A percentile compares a stretch with the other conserved stretches of the same genome.
phyloP scores from a whole-genome alignment of 2,888 invertebrate genomes.

The Zaprionus obscuricornis region DNA sequence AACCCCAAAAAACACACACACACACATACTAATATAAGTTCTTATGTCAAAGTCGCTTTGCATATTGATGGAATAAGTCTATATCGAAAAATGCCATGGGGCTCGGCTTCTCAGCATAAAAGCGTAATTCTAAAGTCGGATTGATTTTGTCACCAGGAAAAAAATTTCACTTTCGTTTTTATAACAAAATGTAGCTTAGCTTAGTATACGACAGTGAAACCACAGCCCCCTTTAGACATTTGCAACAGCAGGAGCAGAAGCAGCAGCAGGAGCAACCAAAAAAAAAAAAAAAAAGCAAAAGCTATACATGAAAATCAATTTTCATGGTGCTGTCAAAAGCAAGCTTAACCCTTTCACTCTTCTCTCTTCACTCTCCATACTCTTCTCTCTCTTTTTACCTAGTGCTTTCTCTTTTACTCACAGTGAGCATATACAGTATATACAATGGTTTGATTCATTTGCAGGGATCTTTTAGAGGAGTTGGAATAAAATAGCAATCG shows the following conservation, averaged over 20 bases:
- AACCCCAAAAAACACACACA: not conserved
- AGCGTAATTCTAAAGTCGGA: slow-evolving; percentile 33
- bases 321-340: slow-evolving; percentile 69
- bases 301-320: slow-evolving; percentile 62
- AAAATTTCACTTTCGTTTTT: slow-evolving; percentile 32
- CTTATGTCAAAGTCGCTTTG: slow-evolving; percentile 61
- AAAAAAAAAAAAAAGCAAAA: too few relatives aligned
- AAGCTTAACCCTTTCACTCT: slow-evolving; percentile 43
- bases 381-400: slow-evolving; percentile 4
- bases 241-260: slow-evolving; percentile 3
- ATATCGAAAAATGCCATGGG: too few relatives aligned
- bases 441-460: too few relatives aligned
- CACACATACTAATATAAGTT: slow-evolving; percentile 15
- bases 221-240: slow-evolving; percentile 43
- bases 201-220: slow-evolving; percentile 33
- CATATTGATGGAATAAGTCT: slow-evolving; percentile 61
- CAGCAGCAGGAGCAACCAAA: too few relatives aligned
- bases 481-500: slow-evolving; percentile 60
- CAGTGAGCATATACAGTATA: too few relatives aligned
- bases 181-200: slow-evolving; percentile 34
- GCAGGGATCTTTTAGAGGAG: not conserved
- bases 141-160: slow-evolving; percentile 43
- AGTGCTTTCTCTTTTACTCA: not conserved
- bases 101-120: slow-evolving; percentile 11
- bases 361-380: slow-evolving; percentile 7